These are phyloP conservation scores for Drosophila orosa DNA, from an alignment of 1,140 invertebrate species.

Conservation along the genomic window DNA sequence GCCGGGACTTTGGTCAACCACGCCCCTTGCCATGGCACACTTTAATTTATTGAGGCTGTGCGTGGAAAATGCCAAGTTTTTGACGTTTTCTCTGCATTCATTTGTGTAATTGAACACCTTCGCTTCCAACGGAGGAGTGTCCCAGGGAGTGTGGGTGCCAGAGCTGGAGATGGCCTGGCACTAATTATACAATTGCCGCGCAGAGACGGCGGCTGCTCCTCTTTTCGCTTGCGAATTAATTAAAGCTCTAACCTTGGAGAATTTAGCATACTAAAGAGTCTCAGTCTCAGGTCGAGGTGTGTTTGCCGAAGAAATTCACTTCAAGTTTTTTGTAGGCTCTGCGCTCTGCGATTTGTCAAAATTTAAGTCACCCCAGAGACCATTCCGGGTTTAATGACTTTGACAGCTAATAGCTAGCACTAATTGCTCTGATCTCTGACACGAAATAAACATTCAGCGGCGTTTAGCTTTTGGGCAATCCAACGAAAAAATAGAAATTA, in stretches of 20 bases:
- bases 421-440: constrained; percentile 58
- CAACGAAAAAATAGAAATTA: constrained; percentile 14
- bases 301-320: constrained; percentile 32
- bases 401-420: constrained; percentile 58
- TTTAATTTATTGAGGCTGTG: constrained; percentile 42
- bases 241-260: constrained; percentile 50
- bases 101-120: constrained; percentile 59
- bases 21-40: constrained; percentile 43
- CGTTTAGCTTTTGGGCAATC: constrained; percentile 2
- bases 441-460: constrained; percentile 37
- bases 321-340: constrained; percentile 19
- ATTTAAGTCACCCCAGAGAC: constrained; percentile 43
- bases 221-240: constrained; percentile 52
- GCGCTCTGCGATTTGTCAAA: constrained; percentile 54
- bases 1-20: constrained; percentile 11
- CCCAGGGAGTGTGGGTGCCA: constrained; percentile 11
- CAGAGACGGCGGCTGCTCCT: constrained; percentile 43
- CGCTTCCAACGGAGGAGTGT: constrained; percentile 26
- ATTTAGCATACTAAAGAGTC: constrained; percentile 55
- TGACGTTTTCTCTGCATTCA: constrained; percentile 42
- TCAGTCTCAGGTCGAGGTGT: constrained; percentile 26
- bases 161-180: constrained; percentile 25
- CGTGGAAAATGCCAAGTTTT: constrained; percentile 44
- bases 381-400: constrained; percentile 35
- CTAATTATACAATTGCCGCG: constrained; percentile 57